Evolutionary conservation across 2,113 vertebrate genomes (phyloP).

Genomic region (Trematocara nigrifrons): DNA sequence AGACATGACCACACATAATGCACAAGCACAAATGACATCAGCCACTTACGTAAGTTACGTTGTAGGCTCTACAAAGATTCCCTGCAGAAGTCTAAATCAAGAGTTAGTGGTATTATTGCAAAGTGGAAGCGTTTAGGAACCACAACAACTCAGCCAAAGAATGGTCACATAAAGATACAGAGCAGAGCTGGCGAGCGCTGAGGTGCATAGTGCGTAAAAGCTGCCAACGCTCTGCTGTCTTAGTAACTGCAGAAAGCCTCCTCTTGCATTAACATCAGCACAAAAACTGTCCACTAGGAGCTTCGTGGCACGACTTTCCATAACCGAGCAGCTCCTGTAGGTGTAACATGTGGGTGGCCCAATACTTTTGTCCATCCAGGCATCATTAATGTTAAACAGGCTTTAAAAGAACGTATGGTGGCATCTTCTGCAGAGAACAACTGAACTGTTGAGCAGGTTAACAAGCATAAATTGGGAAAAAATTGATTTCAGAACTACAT

Average conservation of each 20-base stretch:
- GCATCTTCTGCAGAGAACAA: background rate
- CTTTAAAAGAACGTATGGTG: background rate
- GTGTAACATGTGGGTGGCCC: background rate
- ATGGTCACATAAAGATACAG: background rate
- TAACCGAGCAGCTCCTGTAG: background rate
- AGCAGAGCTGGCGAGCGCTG: background rate
- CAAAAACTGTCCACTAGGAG: background rate
- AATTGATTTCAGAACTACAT: background rate
- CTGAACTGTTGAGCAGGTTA: background rate
- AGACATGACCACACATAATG: background rate
- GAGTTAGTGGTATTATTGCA: background rate
- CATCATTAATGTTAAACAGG: background rate
- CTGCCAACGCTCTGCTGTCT: background rate
- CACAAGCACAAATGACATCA: background rate
- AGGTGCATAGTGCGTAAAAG: background rate
- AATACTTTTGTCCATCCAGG: background rate
- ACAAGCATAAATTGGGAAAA: background rate
- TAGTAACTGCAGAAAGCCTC: background rate
- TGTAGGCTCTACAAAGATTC: background rate
- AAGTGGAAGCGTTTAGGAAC: background rate
- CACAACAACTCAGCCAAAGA: background rate
- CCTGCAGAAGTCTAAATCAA: background rate
- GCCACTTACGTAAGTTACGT: background rate
- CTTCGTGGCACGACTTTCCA: background rate
- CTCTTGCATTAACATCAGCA: background rate